Evolutionary conservation across 2,113 vertebrate genomes (phyloP).

Genomic region (Miniopterus natalensis): DNA sequence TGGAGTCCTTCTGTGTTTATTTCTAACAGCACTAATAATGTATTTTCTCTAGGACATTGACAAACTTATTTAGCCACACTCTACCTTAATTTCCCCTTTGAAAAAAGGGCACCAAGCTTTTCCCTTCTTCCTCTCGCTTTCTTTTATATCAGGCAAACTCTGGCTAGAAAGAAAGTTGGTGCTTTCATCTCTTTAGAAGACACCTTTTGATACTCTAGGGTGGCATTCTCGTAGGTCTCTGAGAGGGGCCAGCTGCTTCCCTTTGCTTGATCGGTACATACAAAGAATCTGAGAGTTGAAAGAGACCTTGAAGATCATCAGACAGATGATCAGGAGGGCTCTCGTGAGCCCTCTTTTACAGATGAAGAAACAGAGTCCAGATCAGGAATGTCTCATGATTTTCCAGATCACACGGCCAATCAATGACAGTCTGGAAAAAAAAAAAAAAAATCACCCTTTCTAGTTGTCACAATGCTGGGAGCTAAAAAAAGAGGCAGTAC

Average conservation of each 20-base stretch:
- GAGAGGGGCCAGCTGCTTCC: not conserved
- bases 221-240: not conserved
- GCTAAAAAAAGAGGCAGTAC: not conserved
- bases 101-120: not conserved
- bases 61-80: not conserved
- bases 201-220: not conserved
- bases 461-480: not conserved
- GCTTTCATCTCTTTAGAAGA: slow-evolving; percentile 46
- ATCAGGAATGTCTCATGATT: slow-evolving; percentile 26
- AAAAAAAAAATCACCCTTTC: not conserved
- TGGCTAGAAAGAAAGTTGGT: not conserved
- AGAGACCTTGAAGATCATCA: slow-evolving; percentile 53
- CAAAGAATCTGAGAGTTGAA: slow-evolving; percentile 34
- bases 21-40: not conserved
- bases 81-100: not conserved
- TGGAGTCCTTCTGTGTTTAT: not conserved
- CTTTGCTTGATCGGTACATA: not conserved
- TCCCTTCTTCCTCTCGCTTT: slow-evolving; percentile 26
- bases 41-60: not conserved
- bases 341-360: not conserved
- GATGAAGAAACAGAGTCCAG: slow-evolving; percentile 2
- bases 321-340: not conserved
- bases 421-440: not conserved
- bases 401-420: not conserved
- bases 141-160: not conserved